phyloP scores from a whole-genome alignment of 2,797 vertebrate species.

The Danio jaintianensis region DNA sequence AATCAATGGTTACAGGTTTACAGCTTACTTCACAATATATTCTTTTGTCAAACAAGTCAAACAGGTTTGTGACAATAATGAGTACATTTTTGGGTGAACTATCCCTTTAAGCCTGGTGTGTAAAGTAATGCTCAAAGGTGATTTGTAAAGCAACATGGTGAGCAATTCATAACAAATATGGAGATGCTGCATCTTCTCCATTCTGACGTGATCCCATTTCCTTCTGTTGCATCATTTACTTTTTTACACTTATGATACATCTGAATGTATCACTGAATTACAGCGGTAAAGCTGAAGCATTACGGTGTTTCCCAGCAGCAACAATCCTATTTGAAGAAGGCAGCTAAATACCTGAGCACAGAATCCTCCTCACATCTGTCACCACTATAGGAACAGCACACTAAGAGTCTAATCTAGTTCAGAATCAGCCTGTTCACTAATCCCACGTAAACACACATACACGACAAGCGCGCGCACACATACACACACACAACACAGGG shows the following conservation, averaged over 20 bases:
- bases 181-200: neutral
- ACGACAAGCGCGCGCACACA: conserved; percentile 31
- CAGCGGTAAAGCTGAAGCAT: neutral
- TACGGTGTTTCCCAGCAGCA: conserved; percentile 3
- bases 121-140: neutral
- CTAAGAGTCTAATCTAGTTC: conserved; percentile 73
- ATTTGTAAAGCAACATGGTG: neutral
- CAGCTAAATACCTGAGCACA: conserved; percentile 74
- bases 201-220: conserved; percentile 16
- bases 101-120: neutral
- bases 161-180: neutral
- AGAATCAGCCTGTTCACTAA: conserved; percentile 71
- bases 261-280: conserved; percentile 17
- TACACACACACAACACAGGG: conserved; percentile 43
- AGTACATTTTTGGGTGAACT: too few species aligned
- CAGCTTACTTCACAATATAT: too few species aligned
- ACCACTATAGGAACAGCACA: conserved; percentile 70
- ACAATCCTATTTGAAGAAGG: conserved; percentile 68
- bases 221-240: conserved; percentile 32
- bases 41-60: too few species aligned
- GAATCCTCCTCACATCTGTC: conserved; percentile 75
- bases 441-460: conserved; percentile 58
- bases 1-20: too few species aligned
- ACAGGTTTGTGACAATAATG: too few species aligned
- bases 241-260: conserved; percentile 19